Base-by-base conservation (phyloP, 2,888 invertebrate genomes). In the Pristionchus maxplancki region DNA sequence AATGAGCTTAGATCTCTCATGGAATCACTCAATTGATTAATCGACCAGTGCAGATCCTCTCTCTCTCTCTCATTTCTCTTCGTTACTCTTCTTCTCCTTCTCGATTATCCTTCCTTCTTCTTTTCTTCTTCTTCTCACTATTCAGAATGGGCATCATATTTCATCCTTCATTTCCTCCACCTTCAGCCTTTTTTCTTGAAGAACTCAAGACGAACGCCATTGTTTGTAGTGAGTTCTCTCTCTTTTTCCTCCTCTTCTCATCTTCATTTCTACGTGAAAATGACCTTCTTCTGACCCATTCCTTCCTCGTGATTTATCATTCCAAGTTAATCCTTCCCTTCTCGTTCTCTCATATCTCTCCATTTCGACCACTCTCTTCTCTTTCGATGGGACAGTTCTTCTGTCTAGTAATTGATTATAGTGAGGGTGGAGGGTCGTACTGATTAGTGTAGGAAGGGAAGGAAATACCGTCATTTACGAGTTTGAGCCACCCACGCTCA, bases 1-100 rank as follows among this genome's bases (percentile, higher is more conserved):
- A 6, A 50, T 11, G 8, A n/a, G 62, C n/a, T 62, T 28, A 62
- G 62, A 24, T 62, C n/a, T 24, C 31, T 15, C 15, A 34, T 31
- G 31, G 64, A 67, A 67, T 74, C 74, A 40, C 74, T 74, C 24
- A 28, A 11, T 74, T 74, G 74, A 74, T 74, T 74, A 74, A 74
- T 71, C 37, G 37, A 11, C 40, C 4, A 37, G 40, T 71, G 71
- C 37, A 37, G 6, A 34, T 74, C 1, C 37, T 40, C 31, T 31
- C 74, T 40, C 31, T 67, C 8, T 67, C 58, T 58, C 58, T 58
- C 58, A 40, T 40, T 40, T 40, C 74, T 40, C n/a, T 24, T 40
- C 40, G 74, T 74, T 37, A 74, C 74, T 40, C 40, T 34, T 74
- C 74, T 24, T 24, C 40, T 40, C 24, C 40, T 40, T 74, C 74